Base-by-base conservation (phyloP, 53 echinoderm and acorn worm genomes). In the Patiria pectinifera region DNA sequence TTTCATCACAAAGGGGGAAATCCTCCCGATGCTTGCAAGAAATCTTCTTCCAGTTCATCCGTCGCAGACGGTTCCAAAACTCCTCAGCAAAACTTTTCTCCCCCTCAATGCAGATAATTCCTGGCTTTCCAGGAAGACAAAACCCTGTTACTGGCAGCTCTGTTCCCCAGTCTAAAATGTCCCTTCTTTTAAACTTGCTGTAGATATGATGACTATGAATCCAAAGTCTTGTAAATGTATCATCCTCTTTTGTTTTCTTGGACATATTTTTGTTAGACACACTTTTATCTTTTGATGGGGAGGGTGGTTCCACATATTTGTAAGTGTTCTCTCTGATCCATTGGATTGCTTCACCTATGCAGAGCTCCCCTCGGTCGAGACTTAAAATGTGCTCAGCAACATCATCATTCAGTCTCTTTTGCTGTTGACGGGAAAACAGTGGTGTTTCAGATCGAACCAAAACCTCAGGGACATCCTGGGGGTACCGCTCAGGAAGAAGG, bases 1-100 rank as follows among this genome's bases (percentile, higher is more conserved):
- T 91, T 18, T 59, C 61, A 83, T 82, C 78, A 79, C 71, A 83
- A 0, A 97, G 74, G 16, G 95, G 82, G 71, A 93, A 91, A 77
- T 99, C 99, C 61, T 98, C 98, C 80, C 99, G 94, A 84, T 99
- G 96, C 69, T 97, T 99, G 92, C 99, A 97, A 76, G 96, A 95
- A 43, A 99, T 96, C 88, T 99, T 99, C 86, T 99, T 99, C 99
- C 99, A 99, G 89, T 87, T 99, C 79, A 93, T 80, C 59, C 96
- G 72, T 8, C 99, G 92, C 13, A 99, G 85, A 10, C 94, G 91
- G 80, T 92, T 95, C 99, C 99, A 99, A 70, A 95, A 94, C 26
- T 96, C 99, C 71, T 99, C 99, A 7, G 91, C 94, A 15, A 91
- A 94, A 61, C 93, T 92, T 47, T 94, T 97, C 18, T 92, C 85